Conservation (phyloP, 2,888 invertebrate species). For the Lasioglossum zephyrum region DNA sequence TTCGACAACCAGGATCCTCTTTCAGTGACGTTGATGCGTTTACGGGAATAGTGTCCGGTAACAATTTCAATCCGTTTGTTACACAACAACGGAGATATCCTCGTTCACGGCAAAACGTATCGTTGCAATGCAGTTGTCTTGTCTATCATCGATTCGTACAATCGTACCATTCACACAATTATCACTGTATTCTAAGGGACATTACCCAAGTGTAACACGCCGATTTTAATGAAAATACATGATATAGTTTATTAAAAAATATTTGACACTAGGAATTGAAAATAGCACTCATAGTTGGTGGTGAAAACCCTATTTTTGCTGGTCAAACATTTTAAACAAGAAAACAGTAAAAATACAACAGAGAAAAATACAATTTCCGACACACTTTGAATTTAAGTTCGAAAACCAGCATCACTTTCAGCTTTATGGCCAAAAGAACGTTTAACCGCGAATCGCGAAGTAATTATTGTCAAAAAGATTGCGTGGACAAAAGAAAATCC, state of each 20-base stretch:
- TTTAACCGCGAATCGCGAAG: not conserved
- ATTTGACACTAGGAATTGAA: too few relatives aligned
- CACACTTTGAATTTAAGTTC: not conserved
- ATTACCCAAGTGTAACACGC: too few relatives aligned
- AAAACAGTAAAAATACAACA: not conserved
- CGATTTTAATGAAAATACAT: too few relatives aligned
- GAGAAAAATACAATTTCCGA: not conserved
- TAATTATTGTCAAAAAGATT: slow-evolving; percentile 6
- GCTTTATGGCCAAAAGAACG: not conserved
- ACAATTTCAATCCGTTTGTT: not conserved
- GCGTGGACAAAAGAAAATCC: not conserved
- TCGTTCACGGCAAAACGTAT: not conserved
- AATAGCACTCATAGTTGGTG: too few relatives aligned
- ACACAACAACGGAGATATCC: not conserved
- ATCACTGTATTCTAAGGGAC: not conserved
- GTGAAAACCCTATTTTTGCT: not conserved
- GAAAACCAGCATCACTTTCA: not conserved
- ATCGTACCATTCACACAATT: not conserved
- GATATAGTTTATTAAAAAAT: too few relatives aligned
- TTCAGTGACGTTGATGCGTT: not conserved
- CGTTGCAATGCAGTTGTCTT: not conserved
- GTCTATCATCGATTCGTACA: not conserved
- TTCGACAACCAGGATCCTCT: not conserved
- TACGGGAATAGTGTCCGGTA: not conserved
- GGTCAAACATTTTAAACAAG: not conserved